Conservation (phyloP, 2,113 vertebrate genomes). For the Bucco capensis region DNA sequence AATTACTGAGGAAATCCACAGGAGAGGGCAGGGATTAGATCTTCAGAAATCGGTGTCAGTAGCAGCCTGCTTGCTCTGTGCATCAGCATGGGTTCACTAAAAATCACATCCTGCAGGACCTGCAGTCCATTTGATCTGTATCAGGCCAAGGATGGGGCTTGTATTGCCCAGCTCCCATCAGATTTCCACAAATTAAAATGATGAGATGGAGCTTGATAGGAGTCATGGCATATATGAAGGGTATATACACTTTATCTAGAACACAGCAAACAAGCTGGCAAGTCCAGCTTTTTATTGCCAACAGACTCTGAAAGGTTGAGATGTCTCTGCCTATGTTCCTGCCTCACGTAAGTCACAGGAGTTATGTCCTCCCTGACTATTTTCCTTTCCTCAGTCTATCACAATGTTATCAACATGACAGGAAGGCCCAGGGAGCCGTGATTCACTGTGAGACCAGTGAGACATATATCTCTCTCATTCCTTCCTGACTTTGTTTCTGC, state of each 20-base stretch:
- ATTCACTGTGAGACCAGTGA: accelerated
- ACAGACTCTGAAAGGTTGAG: not conserved
- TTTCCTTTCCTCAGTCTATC: not conserved
- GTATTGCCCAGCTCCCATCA: not conserved
- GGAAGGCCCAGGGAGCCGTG: not conserved
- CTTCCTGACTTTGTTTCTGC: not conserved
- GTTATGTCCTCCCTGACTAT: not conserved
- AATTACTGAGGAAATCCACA: not conserved
- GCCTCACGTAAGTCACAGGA: not conserved
- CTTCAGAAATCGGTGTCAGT: not conserved
- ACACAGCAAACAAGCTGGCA: not conserved
- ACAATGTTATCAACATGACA: not conserved
- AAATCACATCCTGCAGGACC: not conserved
- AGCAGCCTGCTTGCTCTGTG: not conserved
- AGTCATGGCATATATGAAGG: not conserved
- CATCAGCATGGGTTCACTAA: not conserved
- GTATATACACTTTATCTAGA: not conserved
- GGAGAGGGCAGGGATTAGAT: not conserved
- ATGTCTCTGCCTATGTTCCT: not conserved
- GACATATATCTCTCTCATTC: not conserved
- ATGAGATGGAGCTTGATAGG: not conserved
- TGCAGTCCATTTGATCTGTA: accelerated
- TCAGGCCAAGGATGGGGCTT: not conserved
- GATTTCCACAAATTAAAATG: not conserved
- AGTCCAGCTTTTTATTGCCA: not conserved